phyloP scores from a whole-genome alignment of 2,797 vertebrate species.

The Parauchenoglanis punctatus region DNA sequence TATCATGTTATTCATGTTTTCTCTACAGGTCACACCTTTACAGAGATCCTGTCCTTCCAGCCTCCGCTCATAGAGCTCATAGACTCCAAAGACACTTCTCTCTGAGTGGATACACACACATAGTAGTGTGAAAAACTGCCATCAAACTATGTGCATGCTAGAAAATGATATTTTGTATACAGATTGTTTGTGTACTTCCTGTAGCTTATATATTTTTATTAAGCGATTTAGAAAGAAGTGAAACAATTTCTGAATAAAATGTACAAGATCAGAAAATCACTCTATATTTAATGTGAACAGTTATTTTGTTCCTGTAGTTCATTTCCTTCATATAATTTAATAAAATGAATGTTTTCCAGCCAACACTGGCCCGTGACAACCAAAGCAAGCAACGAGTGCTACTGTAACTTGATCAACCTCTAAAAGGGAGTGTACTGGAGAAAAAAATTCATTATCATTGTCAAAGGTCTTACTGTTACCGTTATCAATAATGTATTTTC shows the following conservation, averaged over 20 bases:
- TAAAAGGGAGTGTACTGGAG: not conserved
- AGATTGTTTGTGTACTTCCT: not conserved
- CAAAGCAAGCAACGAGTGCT: not conserved
- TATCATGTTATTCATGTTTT: not conserved
- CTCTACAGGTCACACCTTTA: slow-evolving; percentile 88
- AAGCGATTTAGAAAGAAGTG: not conserved
- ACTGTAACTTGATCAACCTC: not conserved
- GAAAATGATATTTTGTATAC: not conserved
- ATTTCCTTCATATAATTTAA: slow-evolving; percentile 2
- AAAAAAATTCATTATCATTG: not conserved
- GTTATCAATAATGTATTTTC: not conserved
- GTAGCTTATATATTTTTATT: slow-evolving; percentile 13
- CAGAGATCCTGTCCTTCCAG: slow-evolving; percentile 91
- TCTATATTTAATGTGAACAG: not conserved
- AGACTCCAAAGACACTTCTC: slow-evolving; percentile 73
- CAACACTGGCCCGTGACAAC: not conserved
- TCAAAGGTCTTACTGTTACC: not conserved
- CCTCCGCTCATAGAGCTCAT: slow-evolving; percentile 68
- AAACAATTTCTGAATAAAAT: slow-evolving; percentile 9
- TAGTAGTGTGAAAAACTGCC: not conserved
- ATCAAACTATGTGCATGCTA: not conserved
- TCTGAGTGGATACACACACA: slow-evolving; percentile 59
- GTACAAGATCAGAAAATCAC: slow-evolving; percentile 11
- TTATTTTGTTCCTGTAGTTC: not conserved
- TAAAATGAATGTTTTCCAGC: not conserved